Base-by-base conservation (phyloP, 2,888 invertebrate species). In the Thumatha senex region DNA sequence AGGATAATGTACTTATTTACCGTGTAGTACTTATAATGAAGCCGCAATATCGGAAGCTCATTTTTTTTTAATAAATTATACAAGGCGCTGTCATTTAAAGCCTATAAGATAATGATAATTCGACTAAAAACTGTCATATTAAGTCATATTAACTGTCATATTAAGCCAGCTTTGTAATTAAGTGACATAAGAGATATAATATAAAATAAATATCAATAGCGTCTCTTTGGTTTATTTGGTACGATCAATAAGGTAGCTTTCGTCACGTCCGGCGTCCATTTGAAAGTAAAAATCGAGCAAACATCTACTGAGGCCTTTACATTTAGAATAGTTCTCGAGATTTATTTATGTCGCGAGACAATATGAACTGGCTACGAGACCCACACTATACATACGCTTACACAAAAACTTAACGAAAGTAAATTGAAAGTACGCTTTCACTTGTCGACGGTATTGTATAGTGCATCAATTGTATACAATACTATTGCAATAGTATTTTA, bases 351-450 rank as follows among this genome's bases (percentile, higher is more conserved):
- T 84, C 84, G 79, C 84, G 80, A 84, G 86, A 89, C 89, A 89
- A 89, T 89, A 89, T 89, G 86, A 85, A 58, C 75, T 77, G 78
- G 76, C 74, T 13, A 72, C 72, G 72, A 74, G 71, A 74, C 69
- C 82, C 83, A 85, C 84, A 84, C 87, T 83, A 86, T 85, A 84
- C 87, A 89, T 78, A 86, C 78, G 78, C 80, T 82, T 79, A 76
- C 72, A 89, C 89, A 90, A 90, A 90, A 90, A 89, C 84, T 82
- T 83, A 88, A 90, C 84, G 90, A 89, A 89, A 89, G 90, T 89
- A 89, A 89, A 89, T 89, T 82, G 90, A 91, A 89, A 91, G 90
- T 87, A 84, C 83, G 86, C 90, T 91, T 91, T 91, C 90, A 90
- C 90, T 90, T 78, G 87, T 80, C 79, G 78, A 74, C 82, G 74